Conservation (phyloP, 2,797 vertebrate species). For the Lemur catta region DNA sequence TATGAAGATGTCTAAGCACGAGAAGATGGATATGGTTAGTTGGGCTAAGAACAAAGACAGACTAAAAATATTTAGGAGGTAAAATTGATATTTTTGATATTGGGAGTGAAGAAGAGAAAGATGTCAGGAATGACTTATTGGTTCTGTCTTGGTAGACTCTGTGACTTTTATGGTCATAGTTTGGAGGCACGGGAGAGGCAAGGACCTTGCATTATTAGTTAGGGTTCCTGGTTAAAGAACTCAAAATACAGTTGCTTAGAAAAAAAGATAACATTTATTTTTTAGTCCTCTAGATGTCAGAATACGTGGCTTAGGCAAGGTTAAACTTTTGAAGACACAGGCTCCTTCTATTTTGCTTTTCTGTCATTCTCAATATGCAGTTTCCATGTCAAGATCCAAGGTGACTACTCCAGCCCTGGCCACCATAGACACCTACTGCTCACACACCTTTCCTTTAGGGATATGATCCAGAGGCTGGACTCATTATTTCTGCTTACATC, state of each 20-base stretch:
- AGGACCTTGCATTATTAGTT: not conserved
- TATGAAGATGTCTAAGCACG: not conserved
- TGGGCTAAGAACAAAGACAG: not conserved
- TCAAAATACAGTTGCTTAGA: not conserved
- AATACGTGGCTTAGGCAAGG: not conserved
- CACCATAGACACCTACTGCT: accelerated
- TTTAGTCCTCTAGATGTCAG: not conserved
- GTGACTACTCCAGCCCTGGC: not conserved
- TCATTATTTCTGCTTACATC: not conserved
- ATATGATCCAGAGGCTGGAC: not conserved
- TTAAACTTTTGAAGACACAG: not conserved
- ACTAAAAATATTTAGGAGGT: not conserved
- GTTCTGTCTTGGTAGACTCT: not conserved
- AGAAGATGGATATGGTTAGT: not conserved
- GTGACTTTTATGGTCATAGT: not conserved
- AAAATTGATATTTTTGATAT: not conserved
- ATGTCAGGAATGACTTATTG: not conserved
- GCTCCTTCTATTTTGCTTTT: not conserved
- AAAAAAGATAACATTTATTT: not conserved
- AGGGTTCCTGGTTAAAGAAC: not conserved
- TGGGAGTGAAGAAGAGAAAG: not conserved
- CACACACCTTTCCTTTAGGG: not conserved
- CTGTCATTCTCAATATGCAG: not conserved
- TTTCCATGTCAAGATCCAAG: not conserved
- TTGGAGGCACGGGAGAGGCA: not conserved